Base-by-base conservation (phyloP, 2,113 vertebrate species). In the Corythaixoides concolor region DNA sequence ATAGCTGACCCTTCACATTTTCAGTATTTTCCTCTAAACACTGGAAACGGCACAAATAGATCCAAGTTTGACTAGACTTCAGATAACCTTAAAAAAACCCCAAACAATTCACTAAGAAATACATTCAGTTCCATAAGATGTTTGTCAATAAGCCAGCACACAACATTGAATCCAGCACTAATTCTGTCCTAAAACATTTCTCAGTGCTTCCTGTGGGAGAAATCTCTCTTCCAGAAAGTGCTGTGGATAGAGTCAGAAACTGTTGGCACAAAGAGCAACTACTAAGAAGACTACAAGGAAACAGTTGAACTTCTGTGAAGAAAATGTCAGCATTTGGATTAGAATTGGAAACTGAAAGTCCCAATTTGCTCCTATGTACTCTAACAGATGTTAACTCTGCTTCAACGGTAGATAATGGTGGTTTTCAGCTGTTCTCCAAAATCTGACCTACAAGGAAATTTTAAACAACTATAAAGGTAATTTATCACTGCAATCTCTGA, bases 181-280 rank as follows among this genome's bases (percentile, higher is more conserved):
- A 84, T 50, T 86, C 64, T 87, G 26, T 84, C 59, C 47, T 86
- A 88, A 95, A 91, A 62, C 52, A 80, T 55, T 80, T 81, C 76
- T 87, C 47, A 52, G 32, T 26, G 47, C 27, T 87, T 86, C 68
- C 86, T 74, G 60, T 30, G 68, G 43, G 50, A 43, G 52, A 90
- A 74, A 79, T 62, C 2, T 82, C 59, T 88, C 56, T 78, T 80
- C 76, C 60, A 94, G 68, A 95, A 86, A 84, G 15, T 58, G 18
- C 11, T 80, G 50, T 35, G 59, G 68, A 49, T 11, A 58, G 8
- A 88, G 45, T 50, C 59, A 76, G 50, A 84, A 90, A 67, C 20
- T 66, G 32, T 56, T 69, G 52, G 41, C 64, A 92, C 47, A 74
- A 74, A 80, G 22, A 86, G 5, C 33, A 37, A 14, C 66, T 43